Evolutionary conservation across 2,888 invertebrate genomes (phyloP), one percentile per base, ranked within the genome.

Genomic region (Drosophila sordidula): DNA sequence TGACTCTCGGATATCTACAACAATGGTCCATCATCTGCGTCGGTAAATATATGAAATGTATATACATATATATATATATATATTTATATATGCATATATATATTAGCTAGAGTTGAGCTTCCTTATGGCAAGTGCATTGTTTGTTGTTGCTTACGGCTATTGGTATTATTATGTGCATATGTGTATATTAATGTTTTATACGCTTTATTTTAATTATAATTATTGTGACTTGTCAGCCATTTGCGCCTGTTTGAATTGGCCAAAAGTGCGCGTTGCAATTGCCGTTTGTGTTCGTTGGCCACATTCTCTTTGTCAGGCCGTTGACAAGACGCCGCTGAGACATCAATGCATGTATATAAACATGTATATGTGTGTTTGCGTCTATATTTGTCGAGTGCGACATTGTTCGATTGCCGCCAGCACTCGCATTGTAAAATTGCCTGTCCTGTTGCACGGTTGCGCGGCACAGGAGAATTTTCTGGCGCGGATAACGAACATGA

Each of bases 391-490:
- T 34, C 34, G 32, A 11, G 9, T 32, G 46, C 39, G 66, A 51
- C 70, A 67, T 73, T 69, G 62, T 69, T 41, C 47, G 70, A 63
- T 52, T 66, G 70, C 41, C 32, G 56, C 77, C 39, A 62, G 71
- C 72, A 62, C 75, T 70, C 64, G 83, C 65, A 70, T 69, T 75
- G 51, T 61, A 58, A 78, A 84, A 84, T 84, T 87, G 81, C 87
- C 80, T 55, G 63, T 55, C 38, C 59, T 54, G 65, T 38, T 11
- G 65, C 50, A 42, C 51, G 44, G 63, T 26, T 6, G 38, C 22
- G 5, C 54, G 12, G 44, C 36, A 25, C 55, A 63, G 82, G 82
- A 85, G 64, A 81, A 26, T 72, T 64, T 56, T 57, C 14, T 34
- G 12, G 12, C 12, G 34, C 8, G 9, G 9, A 6, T 32, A 39